Base-by-base conservation (phyloP, 2,113 vertebrate species). In the Sylvia atricapilla region DNA sequence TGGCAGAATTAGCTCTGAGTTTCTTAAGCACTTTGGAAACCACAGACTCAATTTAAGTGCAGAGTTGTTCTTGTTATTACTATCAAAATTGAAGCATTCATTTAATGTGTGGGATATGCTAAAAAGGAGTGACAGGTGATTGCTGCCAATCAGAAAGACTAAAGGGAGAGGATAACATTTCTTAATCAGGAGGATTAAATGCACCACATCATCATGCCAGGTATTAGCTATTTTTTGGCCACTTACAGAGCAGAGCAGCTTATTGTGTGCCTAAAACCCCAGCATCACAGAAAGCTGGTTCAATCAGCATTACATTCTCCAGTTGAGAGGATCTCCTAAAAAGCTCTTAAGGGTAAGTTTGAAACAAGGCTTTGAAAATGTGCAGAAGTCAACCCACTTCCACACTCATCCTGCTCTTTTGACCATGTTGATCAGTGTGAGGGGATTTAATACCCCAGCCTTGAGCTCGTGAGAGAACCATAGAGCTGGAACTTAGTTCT, bases 301-400 rank as follows among this genome's bases (percentile, higher is more conserved):
- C 75, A 80, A 33, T 67, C 50, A 82, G 43, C 63, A 50, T 69
- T 59, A 25, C 15, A 39, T 50, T 59, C 50, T 68, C n/a, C 63
- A 76, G 49, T 55, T 89, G 39, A 70, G 39, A 70, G 39, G 41
- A 19, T 72, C 68, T 70, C 72, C 87, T 47, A 70, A 67, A 56
- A 88, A 70, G 43, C 27, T 68, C 22, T 1, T 46, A 76, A 60
- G 46, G 64, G 18, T 8, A 52, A 64, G 47, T 62, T 80, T 79
- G 81, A 94, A 95, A 94, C 66, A 73, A 95, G 50, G 82, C 70
- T 95, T 83, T 84, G 72, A 83, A 90, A 76, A 69, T 0, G 10
- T 53, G 41, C 35, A 46, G 10, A 52, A 73, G 33, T 52, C 68
- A 88, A 66, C 46, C 21, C n/a, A 23, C 11, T 82, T 68, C 24